Evolutionary conservation across 2,113 vertebrate species (phyloP), one percentile per base, ranked within the genome.

Genomic region (Neolamprologus falcicula): DNA sequence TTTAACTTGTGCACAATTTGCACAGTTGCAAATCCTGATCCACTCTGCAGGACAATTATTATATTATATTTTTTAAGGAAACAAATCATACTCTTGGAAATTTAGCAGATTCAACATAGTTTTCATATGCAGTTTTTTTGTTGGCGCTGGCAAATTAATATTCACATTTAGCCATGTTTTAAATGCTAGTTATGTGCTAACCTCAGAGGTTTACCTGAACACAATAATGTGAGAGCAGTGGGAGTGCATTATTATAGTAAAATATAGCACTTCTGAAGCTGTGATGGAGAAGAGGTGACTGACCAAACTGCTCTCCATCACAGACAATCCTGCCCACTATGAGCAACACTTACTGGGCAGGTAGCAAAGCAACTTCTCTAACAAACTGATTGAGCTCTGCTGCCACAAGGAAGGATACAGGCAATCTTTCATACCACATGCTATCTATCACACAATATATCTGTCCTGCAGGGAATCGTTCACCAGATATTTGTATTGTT

Each of bases 11-110:
- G 37, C 31, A 28, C 14, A 26, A n/a, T 40, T 68, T 55, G 10
- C 73, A 31, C 24, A 78, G 16, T 68, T 28, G 80, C 14, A 28
- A 24, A 37, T 26, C 47, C 2, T 52, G 35, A 73, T 73, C 3
- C 2, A n/a, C 14, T 63, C 42, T n/a, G 24, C 0, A 35, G 45
- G 45, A 52, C 24, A 12, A 78, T 12, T 78, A 2, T 78, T 0
- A 52, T 33, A n/a, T 31, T 0, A 6, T 52, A 52, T 78, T 1
- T 50, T 17, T 47, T 52, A 78, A 52, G 28, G 0, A 33, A 52
- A 78, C 0, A 52, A 50, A 33, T 52, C 16, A 31, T 8, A 19
- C 71, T 19, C 26, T n/a, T 13, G 10, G 0, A 78, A 31, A 52
- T 78, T 33, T n/a, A 78, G 10, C 26, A 13, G 2, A 52, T 78